Evolutionary conservation across 2,113 vertebrate species (phyloP), one percentile per base, ranked within the genome.

Genomic region (Cyprinodon variegatus): DNA sequence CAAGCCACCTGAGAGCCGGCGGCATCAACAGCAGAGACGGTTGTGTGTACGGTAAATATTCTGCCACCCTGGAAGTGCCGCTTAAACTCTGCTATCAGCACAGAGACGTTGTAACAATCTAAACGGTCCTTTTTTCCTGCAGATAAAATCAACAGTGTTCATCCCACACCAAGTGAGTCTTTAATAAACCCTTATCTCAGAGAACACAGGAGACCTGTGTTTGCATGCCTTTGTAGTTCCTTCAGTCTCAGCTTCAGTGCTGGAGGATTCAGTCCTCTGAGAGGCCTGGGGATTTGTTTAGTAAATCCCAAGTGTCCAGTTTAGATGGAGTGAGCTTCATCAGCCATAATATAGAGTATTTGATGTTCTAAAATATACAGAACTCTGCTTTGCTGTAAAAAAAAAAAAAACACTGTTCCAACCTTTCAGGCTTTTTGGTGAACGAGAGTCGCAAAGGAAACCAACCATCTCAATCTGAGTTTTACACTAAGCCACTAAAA

Each of bases 141-240:
- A 94, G 94, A 94, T 92, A 91, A 93, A 91, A 93, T 95, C 90
- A 92, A 86, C 92, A 91, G 88, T 48, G 82, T 91, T 83, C 92
- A 91, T 91, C 93, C 91, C 45, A 88, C 77, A 29, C 83, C 89
- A 90, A 77, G 93, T 95, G 80, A 93, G 93, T 93, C 79, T 81
- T 76, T 79, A 29, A 29, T 29, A 76, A 76, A 69, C 66, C 65
- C 64, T 37, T 72, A 70, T 74, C 71, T 81, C 61, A 11, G 11
- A 13, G 43, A 15, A 2, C 69, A 79, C 74, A 73, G 48, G 59
- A 70, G 75, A 70, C 61, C 53, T 37, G 82, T 77, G 86, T 74
- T 81, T 72, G 77, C 72, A 79, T 66, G 79, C 70, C 74, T 87
- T 70, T 81, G 79, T 76, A 79, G 75, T 79, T 66, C 59, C 81